Conservation (phyloP, 1,140 invertebrate genomes). For the Sycophaga agraensis region DNA sequence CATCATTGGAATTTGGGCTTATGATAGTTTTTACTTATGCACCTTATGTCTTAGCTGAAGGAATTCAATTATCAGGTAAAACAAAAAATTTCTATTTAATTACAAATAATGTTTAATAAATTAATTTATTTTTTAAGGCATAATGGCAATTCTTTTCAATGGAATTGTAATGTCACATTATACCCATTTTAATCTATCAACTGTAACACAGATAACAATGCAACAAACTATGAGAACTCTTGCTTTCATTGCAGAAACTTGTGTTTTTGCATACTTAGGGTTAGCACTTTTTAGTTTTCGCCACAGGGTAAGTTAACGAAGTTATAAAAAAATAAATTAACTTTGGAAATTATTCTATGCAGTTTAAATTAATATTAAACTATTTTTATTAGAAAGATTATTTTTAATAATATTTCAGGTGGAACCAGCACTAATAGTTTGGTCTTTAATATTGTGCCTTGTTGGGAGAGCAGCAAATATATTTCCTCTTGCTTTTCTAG, state of each 20-base stretch:
- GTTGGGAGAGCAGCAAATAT: conserved; percentile 95
- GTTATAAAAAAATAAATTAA: background rate
- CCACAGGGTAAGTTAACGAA: conserved; percentile 61
- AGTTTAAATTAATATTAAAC: background rate
- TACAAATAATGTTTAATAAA: background rate
- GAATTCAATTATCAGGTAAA: conserved; percentile 89
- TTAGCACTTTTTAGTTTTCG: conserved; percentile 96
- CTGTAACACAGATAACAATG: conserved; percentile 98
- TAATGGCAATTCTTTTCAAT: conserved; percentile 99
- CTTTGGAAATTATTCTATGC: too few species aligned
- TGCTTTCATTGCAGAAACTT: conserved; percentile 97
- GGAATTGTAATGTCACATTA: conserved; percentile 99
- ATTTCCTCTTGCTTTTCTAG: conserved; percentile 89
- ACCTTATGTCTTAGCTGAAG: conserved; percentile 97
- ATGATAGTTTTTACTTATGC: conserved; percentile 98
- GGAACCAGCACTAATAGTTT: conserved; percentile 82
- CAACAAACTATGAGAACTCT: conserved; percentile 98
- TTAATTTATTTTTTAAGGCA: conserved; percentile 66
- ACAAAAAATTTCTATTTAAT: background rate
- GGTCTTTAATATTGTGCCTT: conserved; percentile 90
- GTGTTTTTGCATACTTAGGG: conserved; percentile 98
- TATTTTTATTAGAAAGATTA: too few species aligned
- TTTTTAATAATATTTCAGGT: conserved; percentile 47
- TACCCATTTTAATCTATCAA: conserved; percentile 97
- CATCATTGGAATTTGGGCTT: conserved; percentile 96